A percentile compares a stretch with the other conserved stretches of the same genome.
Evolutionary conservation across 2,113 vertebrate species (phyloP).

Genomic region (Cranoglanis bouderius): DNA sequence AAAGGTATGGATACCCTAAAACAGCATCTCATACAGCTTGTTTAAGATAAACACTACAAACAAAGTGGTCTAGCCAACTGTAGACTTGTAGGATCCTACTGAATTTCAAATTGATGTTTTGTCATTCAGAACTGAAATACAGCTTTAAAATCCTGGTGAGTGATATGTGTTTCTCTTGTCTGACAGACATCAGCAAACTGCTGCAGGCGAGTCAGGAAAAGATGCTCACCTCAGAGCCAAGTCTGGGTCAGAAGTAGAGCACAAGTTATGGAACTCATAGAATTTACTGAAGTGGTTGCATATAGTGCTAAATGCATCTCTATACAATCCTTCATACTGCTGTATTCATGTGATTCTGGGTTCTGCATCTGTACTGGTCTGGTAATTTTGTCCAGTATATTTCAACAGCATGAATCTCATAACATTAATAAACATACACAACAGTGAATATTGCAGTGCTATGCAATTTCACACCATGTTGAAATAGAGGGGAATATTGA

Average conservation of each 20-base stretch:
- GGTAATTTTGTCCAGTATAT: constrained; percentile 64
- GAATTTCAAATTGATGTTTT: background rate
- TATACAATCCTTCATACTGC: background rate
- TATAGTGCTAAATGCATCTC: background rate
- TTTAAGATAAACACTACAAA: background rate
- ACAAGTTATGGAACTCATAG: constrained; percentile 39
- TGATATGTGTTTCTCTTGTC: background rate
- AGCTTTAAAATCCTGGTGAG: constrained; percentile 10
- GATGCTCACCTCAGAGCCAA: constrained; percentile 28
- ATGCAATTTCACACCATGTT: constrained; percentile 72
- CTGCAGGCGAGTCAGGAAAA: constrained; percentile 39
- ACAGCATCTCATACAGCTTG: background rate
- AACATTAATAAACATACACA: constrained; percentile 71
- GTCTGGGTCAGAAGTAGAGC: constrained; percentile 26
- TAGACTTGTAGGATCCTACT: background rate
- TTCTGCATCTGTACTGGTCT: constrained; percentile 61
- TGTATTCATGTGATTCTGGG: background rate
- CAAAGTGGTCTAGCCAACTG: background rate
- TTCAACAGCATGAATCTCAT: constrained; percentile 59
- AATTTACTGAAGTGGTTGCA: constrained; percentile 1
- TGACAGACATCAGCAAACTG: constrained; percentile 37
- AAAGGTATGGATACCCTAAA: background rate
- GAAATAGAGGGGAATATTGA: constrained; percentile 73
- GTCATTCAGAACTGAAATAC: background rate
- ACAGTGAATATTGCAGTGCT: constrained; percentile 73